phyloP scores from a whole-genome alignment of 2,888 invertebrate genomes.

The Apodemia mormo region DNA sequence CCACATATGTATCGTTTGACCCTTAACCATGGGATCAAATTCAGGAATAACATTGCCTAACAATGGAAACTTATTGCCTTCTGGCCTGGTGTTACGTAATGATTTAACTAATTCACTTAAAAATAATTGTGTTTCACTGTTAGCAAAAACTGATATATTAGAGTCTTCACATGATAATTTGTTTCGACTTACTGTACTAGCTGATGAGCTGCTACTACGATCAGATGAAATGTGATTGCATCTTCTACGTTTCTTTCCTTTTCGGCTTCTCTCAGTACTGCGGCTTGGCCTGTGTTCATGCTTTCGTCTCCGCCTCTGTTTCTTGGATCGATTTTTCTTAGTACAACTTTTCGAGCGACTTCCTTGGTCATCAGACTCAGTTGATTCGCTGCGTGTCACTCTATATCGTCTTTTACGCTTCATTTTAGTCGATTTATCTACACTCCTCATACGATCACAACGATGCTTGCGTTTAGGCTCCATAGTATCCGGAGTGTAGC shows the following conservation, averaged over 20 bases:
- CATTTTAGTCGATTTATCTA: background rate
- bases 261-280: background rate
- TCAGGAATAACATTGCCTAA: slow-evolving; percentile 34
- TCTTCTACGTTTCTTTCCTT: background rate
- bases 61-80: slow-evolving; percentile 25
- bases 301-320: background rate
- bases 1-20: slow-evolving; percentile 35
- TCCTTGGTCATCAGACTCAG: background rate
- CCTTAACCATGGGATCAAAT: slow-evolving; percentile 34
- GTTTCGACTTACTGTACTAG: background rate
- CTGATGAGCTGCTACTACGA: background rate
- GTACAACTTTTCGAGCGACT: background rate
- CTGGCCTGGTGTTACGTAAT: background rate
- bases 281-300: background rate
- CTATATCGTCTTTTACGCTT: background rate
- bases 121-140: background rate
- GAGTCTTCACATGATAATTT: background rate
- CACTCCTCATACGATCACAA: background rate
- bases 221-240: background rate
- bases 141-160: background rate
- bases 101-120: background rate
- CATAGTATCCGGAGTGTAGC: background rate
- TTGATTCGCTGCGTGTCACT: background rate
- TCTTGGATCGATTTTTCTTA: background rate
- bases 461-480: background rate